Conservation (phyloP, 2,113 vertebrate species). For the Cacatua alba region DNA sequence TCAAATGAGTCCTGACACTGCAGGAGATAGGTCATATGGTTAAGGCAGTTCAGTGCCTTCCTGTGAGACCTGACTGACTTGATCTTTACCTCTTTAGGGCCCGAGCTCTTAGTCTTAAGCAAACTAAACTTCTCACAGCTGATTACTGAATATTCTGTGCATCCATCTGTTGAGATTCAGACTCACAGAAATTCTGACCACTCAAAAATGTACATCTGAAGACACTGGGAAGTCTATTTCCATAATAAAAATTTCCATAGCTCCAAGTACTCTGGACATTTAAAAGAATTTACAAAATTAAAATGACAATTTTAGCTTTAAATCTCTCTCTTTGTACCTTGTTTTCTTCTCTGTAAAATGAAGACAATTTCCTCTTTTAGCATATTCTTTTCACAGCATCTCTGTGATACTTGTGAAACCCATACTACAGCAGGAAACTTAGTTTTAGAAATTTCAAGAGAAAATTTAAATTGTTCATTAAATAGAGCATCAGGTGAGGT, state of each 20-base stretch:
- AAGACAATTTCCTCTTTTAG: not conserved
- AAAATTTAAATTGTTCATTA: not conserved
- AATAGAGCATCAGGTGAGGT: not conserved
- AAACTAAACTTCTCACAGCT: not conserved
- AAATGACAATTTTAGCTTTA: not conserved
- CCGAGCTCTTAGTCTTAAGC: not conserved
- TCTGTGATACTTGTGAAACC: not conserved
- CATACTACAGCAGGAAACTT: not conserved
- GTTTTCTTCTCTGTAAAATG: not conserved
- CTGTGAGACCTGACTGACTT: not conserved
- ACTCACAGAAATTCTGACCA: not conserved
- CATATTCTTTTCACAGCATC: not conserved
- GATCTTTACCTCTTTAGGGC: not conserved
- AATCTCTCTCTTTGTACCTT: not conserved
- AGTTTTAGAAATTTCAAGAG: not conserved
- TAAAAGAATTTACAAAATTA: not conserved
- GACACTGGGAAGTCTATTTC: not conserved
- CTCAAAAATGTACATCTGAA: not conserved
- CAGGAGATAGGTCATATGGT: accelerated
- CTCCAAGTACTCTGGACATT: not conserved
- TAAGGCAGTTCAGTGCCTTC: not conserved
- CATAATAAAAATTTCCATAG: not conserved
- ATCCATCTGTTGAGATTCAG: not conserved
- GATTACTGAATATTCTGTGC: not conserved
- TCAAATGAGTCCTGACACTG: not conserved